Evolutionary conservation across 2,113 vertebrate species (phyloP), one percentile per base, ranked within the genome.

Genomic region (Peromyscus polionotus): DNA sequence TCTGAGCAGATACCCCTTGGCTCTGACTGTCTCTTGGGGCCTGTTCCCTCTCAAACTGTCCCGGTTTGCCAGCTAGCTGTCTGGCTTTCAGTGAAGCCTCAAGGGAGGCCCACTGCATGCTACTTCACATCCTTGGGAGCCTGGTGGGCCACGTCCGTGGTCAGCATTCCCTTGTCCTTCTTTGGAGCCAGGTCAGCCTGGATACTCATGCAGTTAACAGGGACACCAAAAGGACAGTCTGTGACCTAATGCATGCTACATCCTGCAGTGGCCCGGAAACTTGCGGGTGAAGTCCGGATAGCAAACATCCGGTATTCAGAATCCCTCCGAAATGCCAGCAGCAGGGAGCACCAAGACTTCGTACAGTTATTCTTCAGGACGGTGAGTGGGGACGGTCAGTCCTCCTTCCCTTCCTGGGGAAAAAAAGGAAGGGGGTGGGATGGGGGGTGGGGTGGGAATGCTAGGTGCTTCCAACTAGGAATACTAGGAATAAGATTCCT

Each of bases 341-440:
- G 99, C 95, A 81, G 96, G 94, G 98, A 99, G 59, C 98, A 98
- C 93, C 97, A 26, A 54, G 96, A 97, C n/a, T 99, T 99, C 91
- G 98, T 97, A 3, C 73, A 48, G 31, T 97, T 97, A 1, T 98
- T 99, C 96, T 68, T 88, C n/a, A 63, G 96, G 61, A 98, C 98
- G 98, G 99, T 99, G 88, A 97, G 98, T 97, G 28, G 6, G 68
- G 39, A 42, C 0, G 0, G 2, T 4, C 0, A 4, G 4, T 5
- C n/a, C 61, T 59, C 0, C 42, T 51, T 59, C 45, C 63, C 61
- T 59, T 59, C 57, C 57, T 59, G 5, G 67, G 7, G 1, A 0
- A 19, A 90, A 9, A 0, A 42, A 12, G 68, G 79, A 16, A 7
- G 70, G 81, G 31, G 10, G 54, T 33, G 26, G 1, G 4, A 20